A percentile compares a stretch with the other conserved stretches of the same genome.
phyloP scores from a whole-genome alignment of 2,113 vertebrate genomes.

The Tragelaphus strepsiceros region DNA sequence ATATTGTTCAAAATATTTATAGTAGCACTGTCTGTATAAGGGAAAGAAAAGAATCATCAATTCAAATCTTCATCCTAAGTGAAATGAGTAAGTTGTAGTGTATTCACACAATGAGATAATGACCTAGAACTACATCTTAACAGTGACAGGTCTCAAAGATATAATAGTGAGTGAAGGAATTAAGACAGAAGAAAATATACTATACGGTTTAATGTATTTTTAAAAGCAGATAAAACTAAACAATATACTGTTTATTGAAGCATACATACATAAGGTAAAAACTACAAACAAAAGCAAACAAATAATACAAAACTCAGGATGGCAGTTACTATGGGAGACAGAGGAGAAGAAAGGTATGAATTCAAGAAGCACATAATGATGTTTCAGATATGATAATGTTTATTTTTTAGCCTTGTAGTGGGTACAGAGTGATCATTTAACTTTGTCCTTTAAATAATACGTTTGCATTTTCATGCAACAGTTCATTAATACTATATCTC shows the following conservation, averaged over 20 bases:
- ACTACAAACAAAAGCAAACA: background rate
- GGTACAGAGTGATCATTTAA: background rate
- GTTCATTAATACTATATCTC: background rate
- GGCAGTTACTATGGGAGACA: background rate
- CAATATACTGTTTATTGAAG: background rate
- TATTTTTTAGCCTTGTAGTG: background rate
- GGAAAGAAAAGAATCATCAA: background rate
- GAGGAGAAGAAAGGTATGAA: background rate
- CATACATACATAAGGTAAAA: background rate
- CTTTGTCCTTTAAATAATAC: background rate
- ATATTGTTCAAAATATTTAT: background rate
- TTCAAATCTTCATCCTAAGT: background rate
- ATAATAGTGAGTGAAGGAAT: background rate
- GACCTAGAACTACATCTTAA: background rate
- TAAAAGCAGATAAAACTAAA: background rate
- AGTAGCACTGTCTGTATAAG: background rate
- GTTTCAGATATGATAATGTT: background rate
- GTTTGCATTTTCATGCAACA: background rate
- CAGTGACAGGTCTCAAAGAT: background rate
- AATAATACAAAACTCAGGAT: background rate
- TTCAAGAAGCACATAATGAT: background rate
- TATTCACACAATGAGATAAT: background rate
- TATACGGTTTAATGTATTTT: background rate
- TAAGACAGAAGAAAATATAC: background rate
- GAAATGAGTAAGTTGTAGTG: background rate